Percentiles rank a stretch among this genome's conserved stretches.
These are phyloP conservation scores for Stichodactyla helianthus DNA, from an alignment of 64 coral and sea anemone species.

Conservation along the genomic window DNA sequence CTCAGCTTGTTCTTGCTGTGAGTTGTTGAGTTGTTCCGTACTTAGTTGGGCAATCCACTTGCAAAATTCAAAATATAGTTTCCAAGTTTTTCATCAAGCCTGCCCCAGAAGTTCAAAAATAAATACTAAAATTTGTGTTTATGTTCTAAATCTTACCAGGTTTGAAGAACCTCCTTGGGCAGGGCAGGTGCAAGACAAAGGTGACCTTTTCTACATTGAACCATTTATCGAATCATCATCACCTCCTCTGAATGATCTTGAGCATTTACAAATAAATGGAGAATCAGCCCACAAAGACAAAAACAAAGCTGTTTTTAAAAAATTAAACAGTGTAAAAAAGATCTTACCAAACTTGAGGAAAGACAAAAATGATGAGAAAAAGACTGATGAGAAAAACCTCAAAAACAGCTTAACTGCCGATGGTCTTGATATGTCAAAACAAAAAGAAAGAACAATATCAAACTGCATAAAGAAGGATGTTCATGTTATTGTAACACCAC, in stretches of 20 bases:
- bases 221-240: slow-evolving; percentile 52
- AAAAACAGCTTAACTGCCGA: slow-evolving; percentile 51
- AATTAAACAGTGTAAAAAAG: slow-evolving; percentile 64
- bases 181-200: slow-evolving; percentile 65
- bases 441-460: slow-evolving; percentile 30
- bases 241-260: slow-evolving; percentile 48
- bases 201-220: slow-evolving; percentile 86
- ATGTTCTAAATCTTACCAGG: slow-evolving; percentile 35
- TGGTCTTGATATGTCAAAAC: slow-evolving; percentile 29
- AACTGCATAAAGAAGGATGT: slow-evolving; percentile 63
- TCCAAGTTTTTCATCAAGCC: no score
- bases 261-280: slow-evolving; percentile 54
- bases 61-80: no score
- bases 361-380: slow-evolving; percentile 71
- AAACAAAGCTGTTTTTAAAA: slow-evolving; percentile 64
- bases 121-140: not conserved
- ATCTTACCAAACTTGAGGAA: slow-evolving; percentile 73
- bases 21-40: no score
- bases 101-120: not conserved
- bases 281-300: slow-evolving; percentile 43
- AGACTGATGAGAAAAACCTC: slow-evolving; percentile 59
- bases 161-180: slow-evolving; percentile 80
- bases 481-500: slow-evolving; percentile 68
- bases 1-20: no score
- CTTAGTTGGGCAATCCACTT: no score